Percentiles rank a stretch among this genome's conserved stretches.
Evolutionary conservation across 2,113 vertebrate genomes (phyloP).

Genomic region (Willisornis vidua): DNA sequence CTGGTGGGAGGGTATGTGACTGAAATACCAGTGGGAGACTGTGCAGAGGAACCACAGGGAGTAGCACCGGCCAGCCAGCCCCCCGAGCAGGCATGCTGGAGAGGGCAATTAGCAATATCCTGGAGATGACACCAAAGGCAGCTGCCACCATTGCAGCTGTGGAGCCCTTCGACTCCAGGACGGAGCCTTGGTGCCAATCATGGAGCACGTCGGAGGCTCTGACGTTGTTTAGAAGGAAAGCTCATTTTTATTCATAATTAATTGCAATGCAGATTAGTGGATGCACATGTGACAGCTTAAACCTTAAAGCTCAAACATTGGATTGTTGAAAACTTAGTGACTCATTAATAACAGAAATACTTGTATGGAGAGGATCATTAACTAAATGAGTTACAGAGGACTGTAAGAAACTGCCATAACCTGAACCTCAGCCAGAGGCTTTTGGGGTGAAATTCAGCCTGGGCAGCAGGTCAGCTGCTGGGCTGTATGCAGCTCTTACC

Average conservation of each 20-base stretch:
- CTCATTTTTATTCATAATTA: constrained; percentile 60
- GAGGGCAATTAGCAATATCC: not conserved
- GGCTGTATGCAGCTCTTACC: not conserved
- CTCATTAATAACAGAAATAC: constrained; percentile 54
- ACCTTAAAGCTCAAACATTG: constrained; percentile 27
- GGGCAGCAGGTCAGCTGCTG: not conserved
- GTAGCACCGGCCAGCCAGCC: not conserved
- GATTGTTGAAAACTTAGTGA: constrained; percentile 50
- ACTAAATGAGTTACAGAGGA: constrained; percentile 48
- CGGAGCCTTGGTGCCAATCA: not conserved
- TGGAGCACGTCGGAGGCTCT: not conserved
- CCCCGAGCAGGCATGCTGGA: accelerated
- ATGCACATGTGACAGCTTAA: constrained; percentile 42
- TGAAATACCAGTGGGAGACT: not conserved
- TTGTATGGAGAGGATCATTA: constrained; percentile 43
- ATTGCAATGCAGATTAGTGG: constrained; percentile 27
- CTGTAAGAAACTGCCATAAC: constrained; percentile 37
- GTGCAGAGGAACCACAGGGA: not conserved
- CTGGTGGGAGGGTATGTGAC: constrained; percentile 7
- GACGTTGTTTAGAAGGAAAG: not conserved
- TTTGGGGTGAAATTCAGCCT: constrained; percentile 4
- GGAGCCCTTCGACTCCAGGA: not conserved
- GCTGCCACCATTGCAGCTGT: not conserved
- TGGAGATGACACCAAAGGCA: not conserved
- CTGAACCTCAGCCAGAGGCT: constrained; percentile 22